Percentiles rank a stretch among this genome's conserved stretches.
Evolutionary conservation across 2,113 vertebrate species (phyloP).

Genomic region (Hippolais icterina): DNA sequence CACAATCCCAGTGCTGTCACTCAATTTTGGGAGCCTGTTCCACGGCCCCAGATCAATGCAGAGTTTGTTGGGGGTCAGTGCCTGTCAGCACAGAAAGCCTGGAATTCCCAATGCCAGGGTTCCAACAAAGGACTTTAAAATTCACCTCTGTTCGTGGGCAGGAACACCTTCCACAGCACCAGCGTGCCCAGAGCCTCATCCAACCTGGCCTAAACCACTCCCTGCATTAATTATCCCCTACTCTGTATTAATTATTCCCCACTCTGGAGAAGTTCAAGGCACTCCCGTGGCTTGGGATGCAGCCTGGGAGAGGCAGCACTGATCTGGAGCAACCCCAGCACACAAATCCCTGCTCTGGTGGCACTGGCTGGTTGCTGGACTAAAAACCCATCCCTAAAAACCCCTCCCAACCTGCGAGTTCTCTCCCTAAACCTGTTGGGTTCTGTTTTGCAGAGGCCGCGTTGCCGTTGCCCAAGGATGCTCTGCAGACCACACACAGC

Average conservation of each 20-base stretch:
- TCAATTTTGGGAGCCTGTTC: too few species aligned
- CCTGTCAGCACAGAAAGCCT: too few species aligned
- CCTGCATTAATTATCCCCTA: background rate
- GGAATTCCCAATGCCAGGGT: too few species aligned
- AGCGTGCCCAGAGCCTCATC: background rate
- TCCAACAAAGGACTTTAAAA: background rate
- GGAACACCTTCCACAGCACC: background rate
- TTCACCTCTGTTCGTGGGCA: background rate
- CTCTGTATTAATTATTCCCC: background rate
- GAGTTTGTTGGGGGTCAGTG: too few species aligned
- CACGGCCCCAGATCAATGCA: too few species aligned
- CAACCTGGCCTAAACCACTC: background rate
- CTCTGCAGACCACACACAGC: background rate
- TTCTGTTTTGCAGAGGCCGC: background rate
- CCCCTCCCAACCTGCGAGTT: background rate
- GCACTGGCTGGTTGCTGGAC: background rate
- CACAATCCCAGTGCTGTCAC: too few species aligned
- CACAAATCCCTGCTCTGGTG: background rate
- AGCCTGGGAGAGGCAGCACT: background rate
- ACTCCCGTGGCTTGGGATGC: background rate
- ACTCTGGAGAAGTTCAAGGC: background rate
- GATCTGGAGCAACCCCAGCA: background rate
- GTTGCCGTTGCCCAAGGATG: background rate
- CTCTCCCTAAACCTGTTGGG: background rate
- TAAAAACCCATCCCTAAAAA: background rate